Conservation (phyloP, 1,140 invertebrate genomes). For the Caenorhabditis remanei region DNA sequence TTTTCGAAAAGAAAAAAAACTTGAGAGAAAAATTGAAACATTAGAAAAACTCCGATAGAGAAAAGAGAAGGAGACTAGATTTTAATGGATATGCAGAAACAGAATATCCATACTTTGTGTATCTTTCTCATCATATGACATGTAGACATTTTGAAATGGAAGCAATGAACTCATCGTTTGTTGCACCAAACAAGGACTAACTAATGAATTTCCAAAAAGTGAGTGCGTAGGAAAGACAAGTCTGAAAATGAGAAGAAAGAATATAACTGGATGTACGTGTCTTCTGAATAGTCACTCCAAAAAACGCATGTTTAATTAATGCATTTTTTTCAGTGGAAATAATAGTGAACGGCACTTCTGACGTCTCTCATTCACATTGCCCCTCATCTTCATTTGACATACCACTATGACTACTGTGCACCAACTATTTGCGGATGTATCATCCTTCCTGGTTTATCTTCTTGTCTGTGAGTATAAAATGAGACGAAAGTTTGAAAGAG, state of each 20-base stretch:
- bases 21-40: constrained; percentile 4
- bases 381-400: not conserved
- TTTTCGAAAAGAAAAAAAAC: not conserved
- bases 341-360: constrained; percentile 36
- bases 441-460: constrained; percentile 20
- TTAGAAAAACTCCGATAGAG: not conserved
- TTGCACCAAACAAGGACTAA: constrained; percentile 22
- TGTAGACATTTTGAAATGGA: not conserved
- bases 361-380: not conserved
- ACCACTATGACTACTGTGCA: not conserved
- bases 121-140: constrained; percentile 45
- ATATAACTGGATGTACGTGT: constrained; percentile 13
- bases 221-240: not conserved
- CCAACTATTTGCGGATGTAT: constrained; percentile 22
- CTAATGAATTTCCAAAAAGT: constrained; percentile 9
- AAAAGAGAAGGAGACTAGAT: not conserved
- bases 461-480: not conserved
- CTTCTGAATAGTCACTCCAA: not conserved
- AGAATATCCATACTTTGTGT: constrained; percentile 26
- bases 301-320: constrained; percentile 27
- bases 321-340: constrained; percentile 3
- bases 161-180: constrained; percentile 32
- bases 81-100: constrained; percentile 40
- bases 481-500: not conserved
- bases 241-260: not conserved